A percentile compares a stretch with the other conserved stretches of the same genome.
These are phyloP conservation scores for Momotus momota DNA, from an alignment of 2,797 vertebrate genomes.

Conservation along the genomic window DNA sequence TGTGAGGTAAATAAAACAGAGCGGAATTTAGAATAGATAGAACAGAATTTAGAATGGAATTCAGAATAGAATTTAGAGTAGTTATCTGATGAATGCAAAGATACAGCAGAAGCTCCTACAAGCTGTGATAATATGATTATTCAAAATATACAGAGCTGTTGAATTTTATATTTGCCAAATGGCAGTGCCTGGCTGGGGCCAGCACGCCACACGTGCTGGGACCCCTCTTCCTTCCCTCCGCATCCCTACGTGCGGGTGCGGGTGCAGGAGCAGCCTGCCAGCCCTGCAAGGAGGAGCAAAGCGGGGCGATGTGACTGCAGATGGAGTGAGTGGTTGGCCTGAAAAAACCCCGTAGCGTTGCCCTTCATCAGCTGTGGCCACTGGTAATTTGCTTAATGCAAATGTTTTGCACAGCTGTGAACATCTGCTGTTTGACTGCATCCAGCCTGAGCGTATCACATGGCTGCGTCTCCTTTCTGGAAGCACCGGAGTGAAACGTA, in stretches of 20 bases:
- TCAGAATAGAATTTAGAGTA: neutral
- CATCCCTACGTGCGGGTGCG: no score
- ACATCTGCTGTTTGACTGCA: neutral
- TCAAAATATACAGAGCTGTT: neutral
- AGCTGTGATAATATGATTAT: neutral
- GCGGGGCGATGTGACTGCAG: no score
- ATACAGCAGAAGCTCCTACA: neutral
- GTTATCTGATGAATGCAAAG: neutral
- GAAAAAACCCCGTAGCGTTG: no score
- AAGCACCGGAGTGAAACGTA: neutral
- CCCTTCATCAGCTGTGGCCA: no score
- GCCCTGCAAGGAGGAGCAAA: no score
- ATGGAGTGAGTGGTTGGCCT: no score
- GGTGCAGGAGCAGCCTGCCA: no score
- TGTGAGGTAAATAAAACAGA: neutral
- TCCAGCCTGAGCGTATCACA: rapidly evolving
- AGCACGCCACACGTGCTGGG: no score
- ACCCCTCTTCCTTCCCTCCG: no score
- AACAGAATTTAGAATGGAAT: neutral
- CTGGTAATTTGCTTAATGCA: neutral
- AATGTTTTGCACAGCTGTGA: neutral
- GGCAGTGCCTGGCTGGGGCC: no score
- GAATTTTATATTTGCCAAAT: no score
- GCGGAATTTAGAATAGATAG: neutral
- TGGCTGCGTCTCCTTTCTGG: neutral